Conservation (phyloP, 2,888 invertebrate species). For the Polymixis lichenea region DNA sequence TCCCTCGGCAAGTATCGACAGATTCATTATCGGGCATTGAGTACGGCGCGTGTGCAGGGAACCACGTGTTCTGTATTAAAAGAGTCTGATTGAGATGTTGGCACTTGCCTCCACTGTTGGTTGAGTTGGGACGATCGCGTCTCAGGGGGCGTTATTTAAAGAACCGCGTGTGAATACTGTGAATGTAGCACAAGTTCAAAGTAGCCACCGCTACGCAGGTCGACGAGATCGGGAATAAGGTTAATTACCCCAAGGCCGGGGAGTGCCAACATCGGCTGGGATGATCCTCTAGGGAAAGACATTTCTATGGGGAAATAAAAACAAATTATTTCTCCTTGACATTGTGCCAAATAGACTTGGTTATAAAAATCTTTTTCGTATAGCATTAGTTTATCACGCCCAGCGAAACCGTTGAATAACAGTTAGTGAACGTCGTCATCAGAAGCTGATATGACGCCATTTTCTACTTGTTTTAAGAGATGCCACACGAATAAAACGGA, state of each 20-base stretch:
- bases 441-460: slow-evolving; percentile 31
- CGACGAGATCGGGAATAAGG: slow-evolving; percentile 82
- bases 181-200: slow-evolving; percentile 89
- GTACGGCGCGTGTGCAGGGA: slow-evolving; percentile 58
- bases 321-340: slow-evolving; percentile 68
- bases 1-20: slow-evolving; percentile 37
- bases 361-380: slow-evolving; percentile 56
- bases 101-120: slow-evolving; percentile 76
- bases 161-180: slow-evolving; percentile 81
- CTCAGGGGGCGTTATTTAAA: slow-evolving; percentile 84
- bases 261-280: slow-evolving; percentile 72
- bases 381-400: slow-evolving; percentile 40
- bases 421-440: slow-evolving; percentile 45
- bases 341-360: slow-evolving; percentile 70
- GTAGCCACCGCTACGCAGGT: slow-evolving; percentile 78
- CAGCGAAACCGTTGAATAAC: slow-evolving; percentile 33
- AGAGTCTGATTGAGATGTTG: slow-evolving; percentile 82
- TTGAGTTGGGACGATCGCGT: slow-evolving; percentile 69
- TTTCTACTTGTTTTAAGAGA: slow-evolving; percentile 32
- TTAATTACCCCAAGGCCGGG: slow-evolving; percentile 88
- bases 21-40: slow-evolving; percentile 36
- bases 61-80: slow-evolving; percentile 81
- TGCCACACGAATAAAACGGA: slow-evolving; percentile 16
- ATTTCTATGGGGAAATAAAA: slow-evolving; percentile 72
- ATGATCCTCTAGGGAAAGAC: slow-evolving; percentile 62